Conservation (phyloP, 2,888 invertebrate genomes). For the Luffia ferchaultella region DNA sequence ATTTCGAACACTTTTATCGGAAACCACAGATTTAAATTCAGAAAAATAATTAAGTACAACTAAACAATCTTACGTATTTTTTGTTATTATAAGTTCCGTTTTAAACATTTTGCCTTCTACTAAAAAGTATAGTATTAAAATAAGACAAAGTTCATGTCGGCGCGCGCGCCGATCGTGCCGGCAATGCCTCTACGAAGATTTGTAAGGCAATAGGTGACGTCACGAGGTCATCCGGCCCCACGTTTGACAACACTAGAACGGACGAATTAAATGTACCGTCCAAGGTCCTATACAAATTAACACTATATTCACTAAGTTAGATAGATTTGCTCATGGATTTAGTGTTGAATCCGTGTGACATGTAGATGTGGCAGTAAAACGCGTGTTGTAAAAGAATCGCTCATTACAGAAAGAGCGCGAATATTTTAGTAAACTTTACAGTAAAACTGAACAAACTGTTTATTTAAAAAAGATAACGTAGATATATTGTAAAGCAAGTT, state of each 20-base stretch:
- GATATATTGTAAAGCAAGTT: neutral
- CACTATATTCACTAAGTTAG: neutral
- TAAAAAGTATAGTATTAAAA: neutral
- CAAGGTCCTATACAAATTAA: neutral
- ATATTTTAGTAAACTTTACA: no score
- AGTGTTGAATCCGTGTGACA: neutral
- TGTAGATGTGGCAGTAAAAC: neutral
- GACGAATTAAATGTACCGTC: conserved; percentile 27
- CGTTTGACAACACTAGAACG: conserved; percentile 23
- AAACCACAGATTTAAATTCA: neutral
- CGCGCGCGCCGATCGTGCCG: neutral
- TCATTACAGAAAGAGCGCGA: neutral
- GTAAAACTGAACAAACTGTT: neutral
- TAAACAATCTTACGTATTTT: neutral
- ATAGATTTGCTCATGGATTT: no score
- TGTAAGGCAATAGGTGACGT: conserved; percentile 5
- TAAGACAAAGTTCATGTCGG: neutral
- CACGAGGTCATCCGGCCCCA: conserved; percentile 6
- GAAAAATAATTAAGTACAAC: neutral
- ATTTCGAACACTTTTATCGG: neutral
- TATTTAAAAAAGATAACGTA: neutral
- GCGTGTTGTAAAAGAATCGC: neutral
- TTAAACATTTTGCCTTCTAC: neutral
- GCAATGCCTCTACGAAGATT: conserved; percentile 3
- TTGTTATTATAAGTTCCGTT: neutral